Base-by-base conservation (phyloP, 2,888 invertebrate species). In the Oxytorus armatus region DNA sequence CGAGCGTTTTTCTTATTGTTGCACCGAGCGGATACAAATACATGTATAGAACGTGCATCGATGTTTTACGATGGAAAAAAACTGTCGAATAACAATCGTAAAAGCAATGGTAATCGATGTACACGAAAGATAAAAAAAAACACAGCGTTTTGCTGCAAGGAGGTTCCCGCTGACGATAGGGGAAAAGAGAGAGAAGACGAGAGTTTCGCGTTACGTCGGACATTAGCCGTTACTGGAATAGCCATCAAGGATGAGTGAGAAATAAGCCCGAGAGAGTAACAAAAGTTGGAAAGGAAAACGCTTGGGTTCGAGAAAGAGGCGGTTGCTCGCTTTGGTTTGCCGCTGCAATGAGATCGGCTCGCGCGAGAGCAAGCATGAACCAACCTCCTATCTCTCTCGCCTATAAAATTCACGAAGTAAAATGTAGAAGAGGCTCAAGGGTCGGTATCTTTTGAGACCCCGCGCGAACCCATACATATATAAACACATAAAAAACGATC, bases 31-130 rank as follows among this genome's bases (percentile, higher is more conserved):
- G 2, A 21, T 51, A 33, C 42, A 39, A 44, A 69, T 42, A 76
- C 66, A 61, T 61, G 61, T 72, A 36, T 39, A 44, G 25, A 55
- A n/a, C 65, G 33, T 82, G n/a, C n/a, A n/a, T 49, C 42, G 73
- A 82, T 79, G 85, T 85, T 89, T 65, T 90, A 89, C 90, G 88
- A 89, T 87, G 86, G 85, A 85, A 85, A 84, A 86, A 85, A 86
- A 86, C 84, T 83, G 84, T 83, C 81, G 84, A 84, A 82, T 83
- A 86, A 84, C 85, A 87, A 88, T 89, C 89, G 89, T 89, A 89
- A 89, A 90, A 87, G 86, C 88, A 87, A 88, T 88, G 88, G 86
- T 86, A 86, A 90, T 89, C 89, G 90, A 89, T 88, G 89, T 83
- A 83, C 84, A 84, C 88, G 88, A 87, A 87, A 66, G 44, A 59